Conservation (phyloP, 2,797 vertebrate species). For the Cetoscarus ocellatus region DNA sequence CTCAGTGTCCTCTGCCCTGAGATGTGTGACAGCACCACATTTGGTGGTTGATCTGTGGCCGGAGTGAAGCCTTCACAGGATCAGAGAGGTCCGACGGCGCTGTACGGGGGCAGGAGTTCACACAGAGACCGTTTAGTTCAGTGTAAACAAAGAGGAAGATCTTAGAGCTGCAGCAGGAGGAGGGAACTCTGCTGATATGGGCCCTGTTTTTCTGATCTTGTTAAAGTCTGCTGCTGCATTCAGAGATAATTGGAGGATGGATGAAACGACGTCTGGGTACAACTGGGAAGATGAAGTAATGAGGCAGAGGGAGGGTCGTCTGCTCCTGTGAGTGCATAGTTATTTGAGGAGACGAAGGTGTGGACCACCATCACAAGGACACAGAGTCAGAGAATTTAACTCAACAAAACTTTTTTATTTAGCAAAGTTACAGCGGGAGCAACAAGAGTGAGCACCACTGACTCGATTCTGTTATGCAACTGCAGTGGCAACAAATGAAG, state of each 20-base stretch:
- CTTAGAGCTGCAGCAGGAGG: constrained; percentile 22
- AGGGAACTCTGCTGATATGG: neutral
- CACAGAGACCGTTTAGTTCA: constrained; percentile 16
- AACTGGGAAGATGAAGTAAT: constrained; percentile 25
- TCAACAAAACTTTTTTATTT: too few relatives aligned
- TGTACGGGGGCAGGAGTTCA: constrained; percentile 3
- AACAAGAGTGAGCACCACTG: too few relatives aligned
- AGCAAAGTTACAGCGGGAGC: too few relatives aligned
- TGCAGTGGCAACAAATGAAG: neutral
- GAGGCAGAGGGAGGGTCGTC: constrained; percentile 5
- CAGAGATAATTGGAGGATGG: constrained; percentile 47
- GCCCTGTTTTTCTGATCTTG: constrained; percentile 42
- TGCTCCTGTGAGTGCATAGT: neutral
- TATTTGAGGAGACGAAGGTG: neutral
- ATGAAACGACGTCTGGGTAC: constrained; percentile 8
- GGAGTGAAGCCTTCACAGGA: constrained; percentile 15
- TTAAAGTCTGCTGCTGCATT: constrained; percentile 42
- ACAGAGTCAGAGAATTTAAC: neutral
- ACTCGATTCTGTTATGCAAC: neutral
- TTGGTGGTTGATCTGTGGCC: constrained; percentile 24
- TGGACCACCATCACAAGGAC: neutral
- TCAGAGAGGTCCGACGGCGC: constrained; percentile 33
- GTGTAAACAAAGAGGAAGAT: constrained; percentile 33
- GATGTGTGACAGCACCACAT: neutral
- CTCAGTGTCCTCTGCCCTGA: neutral